Evolutionary conservation across 2,113 vertebrate species (phyloP).

Genomic region (Nycticryphes semicollaris): DNA sequence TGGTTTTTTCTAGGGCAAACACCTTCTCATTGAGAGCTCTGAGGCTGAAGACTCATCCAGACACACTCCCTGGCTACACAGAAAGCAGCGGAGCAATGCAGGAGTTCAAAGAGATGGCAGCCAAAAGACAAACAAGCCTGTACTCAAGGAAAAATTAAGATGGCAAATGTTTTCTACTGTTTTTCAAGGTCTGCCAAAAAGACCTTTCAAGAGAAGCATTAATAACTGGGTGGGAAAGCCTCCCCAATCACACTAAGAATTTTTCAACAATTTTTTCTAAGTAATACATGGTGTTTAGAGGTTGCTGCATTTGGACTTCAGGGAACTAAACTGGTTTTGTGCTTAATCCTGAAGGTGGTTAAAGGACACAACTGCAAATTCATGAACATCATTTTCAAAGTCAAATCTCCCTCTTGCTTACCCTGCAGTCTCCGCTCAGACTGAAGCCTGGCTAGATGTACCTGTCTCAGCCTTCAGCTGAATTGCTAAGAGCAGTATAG

Average conservation of each 20-base stretch:
- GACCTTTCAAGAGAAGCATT: neutral
- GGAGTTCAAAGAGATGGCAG: neutral
- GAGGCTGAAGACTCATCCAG: neutral
- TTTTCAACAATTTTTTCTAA: neutral
- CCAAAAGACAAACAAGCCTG: neutral
- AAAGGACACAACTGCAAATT: neutral
- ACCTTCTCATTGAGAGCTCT: neutral
- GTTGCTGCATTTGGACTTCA: neutral
- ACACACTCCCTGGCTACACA: neutral
- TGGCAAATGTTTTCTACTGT: neutral
- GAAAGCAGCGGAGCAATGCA: neutral
- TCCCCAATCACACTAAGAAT: neutral
- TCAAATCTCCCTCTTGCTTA: neutral
- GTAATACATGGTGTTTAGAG: neutral
- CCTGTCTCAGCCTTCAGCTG: neutral
- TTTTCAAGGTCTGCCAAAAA: neutral
- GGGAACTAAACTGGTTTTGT: neutral
- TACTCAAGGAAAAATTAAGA: neutral
- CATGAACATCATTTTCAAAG: neutral
- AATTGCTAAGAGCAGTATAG: neutral
- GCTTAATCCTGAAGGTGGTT: neutral
- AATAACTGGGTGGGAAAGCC: neutral
- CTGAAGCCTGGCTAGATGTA: neutral
- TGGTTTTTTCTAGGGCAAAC: neutral
- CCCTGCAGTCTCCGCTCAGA: neutral